Evolutionary conservation across 2,113 vertebrate species (phyloP).

Genomic region (Odontesthes bonariensis): DNA sequence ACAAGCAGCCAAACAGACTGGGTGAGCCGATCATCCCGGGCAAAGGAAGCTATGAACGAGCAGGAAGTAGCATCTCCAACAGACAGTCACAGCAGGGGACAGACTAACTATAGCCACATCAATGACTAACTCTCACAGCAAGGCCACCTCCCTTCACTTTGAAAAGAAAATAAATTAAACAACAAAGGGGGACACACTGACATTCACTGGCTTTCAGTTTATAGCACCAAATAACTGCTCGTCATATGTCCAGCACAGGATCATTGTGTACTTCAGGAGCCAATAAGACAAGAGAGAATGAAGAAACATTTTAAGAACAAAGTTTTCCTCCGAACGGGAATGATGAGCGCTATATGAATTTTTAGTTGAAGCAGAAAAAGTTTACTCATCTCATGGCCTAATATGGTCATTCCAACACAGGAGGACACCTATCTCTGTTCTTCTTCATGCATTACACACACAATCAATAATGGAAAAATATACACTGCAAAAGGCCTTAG

Average conservation of each 20-base stretch:
- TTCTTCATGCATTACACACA: conserved; percentile 74
- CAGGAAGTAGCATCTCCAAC: conserved; percentile 74
- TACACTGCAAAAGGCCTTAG: conserved; percentile 76
- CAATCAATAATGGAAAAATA: conserved; percentile 84
- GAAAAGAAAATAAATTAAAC: conserved; percentile 89
- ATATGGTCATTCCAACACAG: conserved; percentile 74
- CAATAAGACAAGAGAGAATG: conserved; percentile 26
- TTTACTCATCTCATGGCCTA: conserved; percentile 57
- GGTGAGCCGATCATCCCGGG: conserved; percentile 40
- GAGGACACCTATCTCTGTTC: conserved; percentile 73
- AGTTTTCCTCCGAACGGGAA: conserved; percentile 51
- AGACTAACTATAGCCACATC: conserved; percentile 87
- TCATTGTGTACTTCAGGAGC: conserved; percentile 43
- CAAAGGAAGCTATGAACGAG: conserved; percentile 55
- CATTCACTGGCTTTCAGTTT: conserved; percentile 84
- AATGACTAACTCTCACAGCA: conserved; percentile 84
- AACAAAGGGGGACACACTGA: conserved; percentile 84
- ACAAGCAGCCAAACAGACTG: conserved; percentile 35
- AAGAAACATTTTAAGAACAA: conserved; percentile 47
- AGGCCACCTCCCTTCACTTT: conserved; percentile 85
- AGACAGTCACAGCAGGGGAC: conserved; percentile 81
- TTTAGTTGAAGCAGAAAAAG: conserved; percentile 52
- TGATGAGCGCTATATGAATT: conserved; percentile 53
- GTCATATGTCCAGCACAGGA: conserved; percentile 55
- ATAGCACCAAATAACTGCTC: conserved; percentile 75